Percentiles rank a stretch among this genome's conserved stretches.
These are phyloP conservation scores for Heterodera filipjevi DNA, from an alignment of 2,888 invertebrate species.

Conservation along the genomic window DNA sequence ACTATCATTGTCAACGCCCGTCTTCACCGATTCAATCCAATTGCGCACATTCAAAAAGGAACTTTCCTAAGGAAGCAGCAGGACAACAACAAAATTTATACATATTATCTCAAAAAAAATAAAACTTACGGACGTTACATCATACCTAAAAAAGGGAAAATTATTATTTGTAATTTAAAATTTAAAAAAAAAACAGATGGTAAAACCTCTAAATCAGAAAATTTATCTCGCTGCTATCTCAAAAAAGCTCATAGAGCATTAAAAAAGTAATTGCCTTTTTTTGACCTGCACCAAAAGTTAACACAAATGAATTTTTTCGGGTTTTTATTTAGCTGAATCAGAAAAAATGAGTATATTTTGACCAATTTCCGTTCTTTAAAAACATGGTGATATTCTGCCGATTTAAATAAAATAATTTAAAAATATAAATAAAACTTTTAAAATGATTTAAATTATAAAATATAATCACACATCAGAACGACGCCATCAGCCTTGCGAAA, in stretches of 20 bases:
- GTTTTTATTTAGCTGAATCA: too few relatives aligned
- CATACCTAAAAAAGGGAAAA: conserved; percentile 57
- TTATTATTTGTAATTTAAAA: background rate
- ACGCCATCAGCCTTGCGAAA: conserved; percentile 72
- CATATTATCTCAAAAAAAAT: background rate
- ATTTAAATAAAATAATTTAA: background rate
- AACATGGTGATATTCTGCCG: too few relatives aligned
- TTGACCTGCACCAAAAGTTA: too few relatives aligned
- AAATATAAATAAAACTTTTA: too few relatives aligned
- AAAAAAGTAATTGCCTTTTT: too few relatives aligned
- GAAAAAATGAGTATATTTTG: too few relatives aligned
- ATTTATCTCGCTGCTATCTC: too few relatives aligned
- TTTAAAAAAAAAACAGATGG: background rate
- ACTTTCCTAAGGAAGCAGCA: conserved; percentile 61
- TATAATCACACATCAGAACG: conserved; percentile 67
- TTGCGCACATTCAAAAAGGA: conserved; percentile 69
- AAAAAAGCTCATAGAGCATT: too few relatives aligned
- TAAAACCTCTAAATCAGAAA: too few relatives aligned
- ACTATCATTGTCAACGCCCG: conserved; percentile 67
- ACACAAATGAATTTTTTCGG: too few relatives aligned
- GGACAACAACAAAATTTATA: background rate
- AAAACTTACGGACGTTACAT: conserved; percentile 67
- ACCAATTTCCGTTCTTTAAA: too few relatives aligned
- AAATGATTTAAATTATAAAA: background rate
- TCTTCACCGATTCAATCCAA: conserved; percentile 67